These are phyloP conservation scores for Temnothorax ravouxi DNA, from an alignment of 2,888 invertebrate genomes.

Conservation along the genomic window DNA sequence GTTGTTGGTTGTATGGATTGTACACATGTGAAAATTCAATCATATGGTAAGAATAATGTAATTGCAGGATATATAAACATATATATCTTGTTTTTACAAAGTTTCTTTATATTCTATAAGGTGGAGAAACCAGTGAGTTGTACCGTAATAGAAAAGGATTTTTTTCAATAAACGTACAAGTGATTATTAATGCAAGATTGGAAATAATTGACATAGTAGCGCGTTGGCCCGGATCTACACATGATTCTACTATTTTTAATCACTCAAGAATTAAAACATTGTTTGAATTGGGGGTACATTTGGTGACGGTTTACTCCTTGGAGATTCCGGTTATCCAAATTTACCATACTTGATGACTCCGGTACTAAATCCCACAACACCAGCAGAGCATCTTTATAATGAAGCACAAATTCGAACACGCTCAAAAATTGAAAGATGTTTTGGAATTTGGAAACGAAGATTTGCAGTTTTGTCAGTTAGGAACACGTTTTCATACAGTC, in stretches of 20 bases:
- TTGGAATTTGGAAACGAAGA: background rate
- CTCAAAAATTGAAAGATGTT: background rate
- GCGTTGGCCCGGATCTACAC: background rate
- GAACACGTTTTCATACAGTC: background rate
- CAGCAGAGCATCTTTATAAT: background rate
- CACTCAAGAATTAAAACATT: background rate
- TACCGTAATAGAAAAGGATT: background rate
- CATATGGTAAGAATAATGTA: background rate
- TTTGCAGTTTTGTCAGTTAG: background rate
- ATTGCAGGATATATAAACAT: no score
- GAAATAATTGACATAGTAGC: background rate
- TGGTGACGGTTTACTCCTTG: background rate
- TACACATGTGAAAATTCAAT: background rate
- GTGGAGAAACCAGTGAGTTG: background rate
- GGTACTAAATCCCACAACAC: background rate
- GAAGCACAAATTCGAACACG: background rate
- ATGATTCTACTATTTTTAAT: background rate
- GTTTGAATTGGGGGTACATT: background rate
- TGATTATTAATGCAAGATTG: background rate
- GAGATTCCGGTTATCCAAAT: background rate
- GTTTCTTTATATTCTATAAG: background rate
- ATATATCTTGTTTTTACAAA: background rate
- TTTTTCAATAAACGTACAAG: background rate
- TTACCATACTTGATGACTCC: background rate
- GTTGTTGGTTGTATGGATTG: slow-evolving; percentile 4